These are phyloP conservation scores for Heteronetta atricapilla DNA, from an alignment of 2,113 vertebrate genomes.

Conservation along the genomic window DNA sequence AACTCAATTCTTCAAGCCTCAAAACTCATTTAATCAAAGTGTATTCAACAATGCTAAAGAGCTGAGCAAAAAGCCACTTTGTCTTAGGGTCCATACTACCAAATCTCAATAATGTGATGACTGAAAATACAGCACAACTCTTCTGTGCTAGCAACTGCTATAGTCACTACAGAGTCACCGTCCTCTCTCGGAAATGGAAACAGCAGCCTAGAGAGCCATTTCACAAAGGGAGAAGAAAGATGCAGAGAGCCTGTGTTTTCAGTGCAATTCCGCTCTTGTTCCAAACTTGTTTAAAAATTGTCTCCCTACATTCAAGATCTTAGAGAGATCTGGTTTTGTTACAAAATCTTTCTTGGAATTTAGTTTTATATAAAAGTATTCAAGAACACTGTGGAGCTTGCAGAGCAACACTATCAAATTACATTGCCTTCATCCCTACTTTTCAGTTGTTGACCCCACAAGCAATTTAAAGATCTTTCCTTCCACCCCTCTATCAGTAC, in stretches of 20 bases:
- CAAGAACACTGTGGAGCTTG: background rate
- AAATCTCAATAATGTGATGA: background rate
- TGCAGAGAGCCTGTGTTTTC: background rate
- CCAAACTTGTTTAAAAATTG: background rate
- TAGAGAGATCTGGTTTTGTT: background rate
- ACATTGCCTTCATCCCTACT: background rate
- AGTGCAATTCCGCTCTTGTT: background rate
- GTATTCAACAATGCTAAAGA: fast-evolving
- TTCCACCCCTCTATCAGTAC: background rate
- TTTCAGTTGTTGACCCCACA: background rate
- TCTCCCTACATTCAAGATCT: background rate
- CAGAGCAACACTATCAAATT: background rate
- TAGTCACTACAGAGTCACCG: background rate
- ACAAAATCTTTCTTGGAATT: background rate
- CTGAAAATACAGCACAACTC: background rate
- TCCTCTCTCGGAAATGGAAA: background rate
- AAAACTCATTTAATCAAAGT: background rate
- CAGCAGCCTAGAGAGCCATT: background rate
- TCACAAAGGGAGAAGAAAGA: fast-evolving
- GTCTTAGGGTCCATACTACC: background rate
- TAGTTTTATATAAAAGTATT: background rate
- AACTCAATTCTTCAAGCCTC: background rate
- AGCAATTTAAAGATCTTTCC: background rate
- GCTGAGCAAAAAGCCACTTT: background rate
- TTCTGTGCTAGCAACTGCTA: background rate